Conservation (phyloP, 2,113 vertebrate genomes). For the Dipodomys stephensi region DNA sequence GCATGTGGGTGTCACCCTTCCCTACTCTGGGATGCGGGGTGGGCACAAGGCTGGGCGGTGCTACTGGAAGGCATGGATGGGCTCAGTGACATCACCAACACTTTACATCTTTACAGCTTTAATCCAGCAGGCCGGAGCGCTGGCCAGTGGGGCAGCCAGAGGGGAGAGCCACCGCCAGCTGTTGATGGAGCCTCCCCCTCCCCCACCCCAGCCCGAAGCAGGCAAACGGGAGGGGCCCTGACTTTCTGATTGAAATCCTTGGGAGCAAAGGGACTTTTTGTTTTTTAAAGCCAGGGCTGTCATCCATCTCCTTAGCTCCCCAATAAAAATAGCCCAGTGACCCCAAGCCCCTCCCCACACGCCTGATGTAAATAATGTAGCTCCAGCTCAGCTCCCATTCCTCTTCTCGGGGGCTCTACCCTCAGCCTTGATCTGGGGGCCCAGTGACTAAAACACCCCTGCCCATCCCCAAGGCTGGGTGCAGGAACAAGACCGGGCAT, state of each 20-base stretch:
- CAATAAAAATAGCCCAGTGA: not conserved
- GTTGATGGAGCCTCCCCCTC: not conserved
- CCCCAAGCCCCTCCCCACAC: not conserved
- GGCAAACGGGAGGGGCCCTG: not conserved
- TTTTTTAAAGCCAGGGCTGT: not conserved
- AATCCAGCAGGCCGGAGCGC: constrained; percentile 59
- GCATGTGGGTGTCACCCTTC: not conserved
- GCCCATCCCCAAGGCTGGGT: constrained; percentile 11
- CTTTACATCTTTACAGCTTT: constrained; percentile 69
- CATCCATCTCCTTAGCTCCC: not conserved
- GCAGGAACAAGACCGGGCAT: constrained; percentile 17
- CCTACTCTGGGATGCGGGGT: no score
- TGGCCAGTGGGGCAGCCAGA: not conserved
- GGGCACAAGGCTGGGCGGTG: not conserved
- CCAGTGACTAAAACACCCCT: constrained; percentile 6
- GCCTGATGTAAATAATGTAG: not conserved
- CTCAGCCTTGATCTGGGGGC: constrained; percentile 7
- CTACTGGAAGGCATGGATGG: not conserved
- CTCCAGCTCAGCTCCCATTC: constrained; percentile 36
- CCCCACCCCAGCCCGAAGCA: not conserved
- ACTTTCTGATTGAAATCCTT: not conserved
- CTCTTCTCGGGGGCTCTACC: constrained; percentile 7
- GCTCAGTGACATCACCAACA: not conserved
- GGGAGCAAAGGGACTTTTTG: not conserved
- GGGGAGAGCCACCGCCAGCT: not conserved